phyloP scores from a whole-genome alignment of 1,140 invertebrate species.

The Sitophilus oryzae region DNA sequence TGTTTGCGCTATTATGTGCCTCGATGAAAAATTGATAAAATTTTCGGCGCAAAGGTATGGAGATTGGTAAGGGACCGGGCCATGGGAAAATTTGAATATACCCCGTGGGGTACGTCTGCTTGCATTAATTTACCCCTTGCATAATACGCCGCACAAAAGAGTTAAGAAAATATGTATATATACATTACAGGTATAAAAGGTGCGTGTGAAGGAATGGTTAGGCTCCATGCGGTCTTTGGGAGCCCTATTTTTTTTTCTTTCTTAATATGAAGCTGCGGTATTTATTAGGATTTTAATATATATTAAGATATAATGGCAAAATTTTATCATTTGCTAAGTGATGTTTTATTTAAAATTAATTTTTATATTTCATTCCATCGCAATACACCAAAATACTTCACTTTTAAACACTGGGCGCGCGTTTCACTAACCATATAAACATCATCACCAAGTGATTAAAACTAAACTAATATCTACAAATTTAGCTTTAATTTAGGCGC shows the following conservation, averaged over 20 bases:
- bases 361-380: no score
- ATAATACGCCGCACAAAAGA: neutral
- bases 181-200: conserved; percentile 1
- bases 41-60: conserved; percentile 2
- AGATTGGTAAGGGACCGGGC: neutral
- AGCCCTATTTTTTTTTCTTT: neutral
- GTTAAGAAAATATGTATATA: conserved; percentile 4
- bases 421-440: no score
- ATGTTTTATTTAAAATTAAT: no score
- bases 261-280: no score
- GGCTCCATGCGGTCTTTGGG: neutral
- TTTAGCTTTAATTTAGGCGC: no score
- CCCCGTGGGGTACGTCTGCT: neutral
- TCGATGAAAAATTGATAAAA: conserved; percentile 5
- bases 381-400: no score
- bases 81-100: conserved; percentile 6
- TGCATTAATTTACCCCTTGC: conserved; percentile 7
- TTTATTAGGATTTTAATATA: no score
- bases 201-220: conserved; percentile 1
- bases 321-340: no score
- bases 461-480: no score
- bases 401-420: no score
- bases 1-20: neutral
- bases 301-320: no score
- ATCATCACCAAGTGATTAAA: no score